Evolutionary conservation across 2,113 vertebrate genomes (phyloP), one percentile per base, ranked within the genome.

Genomic region (Ptychochromis oligacanthus): DNA sequence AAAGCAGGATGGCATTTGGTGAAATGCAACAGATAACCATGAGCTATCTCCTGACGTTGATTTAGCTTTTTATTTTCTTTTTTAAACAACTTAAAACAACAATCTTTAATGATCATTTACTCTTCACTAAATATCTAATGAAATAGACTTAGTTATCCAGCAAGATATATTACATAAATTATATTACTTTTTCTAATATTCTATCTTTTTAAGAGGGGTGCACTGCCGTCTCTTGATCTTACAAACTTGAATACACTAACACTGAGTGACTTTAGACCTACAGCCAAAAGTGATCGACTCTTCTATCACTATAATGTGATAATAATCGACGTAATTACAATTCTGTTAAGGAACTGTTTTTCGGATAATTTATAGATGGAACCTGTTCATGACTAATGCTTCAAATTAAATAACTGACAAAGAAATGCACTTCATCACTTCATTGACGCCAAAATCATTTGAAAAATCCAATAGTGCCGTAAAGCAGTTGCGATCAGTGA

Each of bases 371-470:
- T 31, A 80, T 34, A 57, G 64, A 49, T 46, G 55, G 38, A 72
- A 0, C 24, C 1, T 26, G 40, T 26, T 52, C 6, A 31, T 18
- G 17, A 8, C 24, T 28, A 34, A 74, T n/a, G 26, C 64, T 59
- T 72, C 20, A 34, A 59, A 72, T 80, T 58, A 72, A 67, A 46
- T 31, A 80, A 43, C 31, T 49, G 55, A 72, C 54, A 52, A 80
- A 58, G 26, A 72, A 80, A 34, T 58, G 36, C 24, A 80, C 52
- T 72, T 70, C 52, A 70, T 80, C 34, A 58, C 64, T 72, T 70
- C 38, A 72, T 17, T 46, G 64, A 80, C 52, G 28, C 59, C 62
- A 78, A 78, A 78, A 54, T 72, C 64, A 34, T 72, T 80, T 20
- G 0, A 11, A 67, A 80, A 80, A 80, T 46, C 38, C 79, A 72